Evolutionary conservation across 2,797 vertebrate species (phyloP).

Genomic region (Manis pentadactyla): DNA sequence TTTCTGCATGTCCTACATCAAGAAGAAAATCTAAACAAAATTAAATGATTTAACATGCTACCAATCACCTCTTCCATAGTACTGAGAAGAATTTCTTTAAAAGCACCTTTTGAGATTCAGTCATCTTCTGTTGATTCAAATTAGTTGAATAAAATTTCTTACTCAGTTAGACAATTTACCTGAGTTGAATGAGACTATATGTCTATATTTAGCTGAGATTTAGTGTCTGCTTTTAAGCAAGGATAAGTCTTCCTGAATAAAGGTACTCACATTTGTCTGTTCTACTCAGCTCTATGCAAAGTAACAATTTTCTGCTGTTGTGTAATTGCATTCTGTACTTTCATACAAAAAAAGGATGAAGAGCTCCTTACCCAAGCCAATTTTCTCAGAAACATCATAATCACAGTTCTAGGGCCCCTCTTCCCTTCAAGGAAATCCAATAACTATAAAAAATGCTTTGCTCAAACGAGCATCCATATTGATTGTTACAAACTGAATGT

Average conservation of each 20-base stretch:
- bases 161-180: conserved; percentile 26
- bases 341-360: not conserved
- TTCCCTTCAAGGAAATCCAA: not conserved
- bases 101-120: not conserved
- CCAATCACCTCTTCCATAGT: not conserved
- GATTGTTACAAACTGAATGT: not conserved
- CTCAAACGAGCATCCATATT: not conserved
- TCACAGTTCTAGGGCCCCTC: not conserved
- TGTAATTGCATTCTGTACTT: conserved; percentile 30
- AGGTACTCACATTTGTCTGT: conserved; percentile 27
- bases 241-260: conserved; percentile 32
- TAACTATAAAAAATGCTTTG: not conserved
- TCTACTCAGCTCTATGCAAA: conserved; percentile 1
- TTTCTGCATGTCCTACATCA: not conserved
- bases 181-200: conserved; percentile 9
- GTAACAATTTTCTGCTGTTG: not conserved
- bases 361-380: not conserved
- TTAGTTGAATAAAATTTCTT: conserved; percentile 59
- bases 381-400: conserved; percentile 52
- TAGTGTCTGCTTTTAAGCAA: conserved; percentile 9
- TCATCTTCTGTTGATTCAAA: conserved; percentile 43
- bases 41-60: not conserved
- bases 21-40: conserved; percentile 31
- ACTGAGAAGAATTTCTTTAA: conserved; percentile 13
- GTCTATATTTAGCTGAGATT: conserved; percentile 45